phyloP scores from a whole-genome alignment of 2,888 invertebrate genomes.

The Neria commutata region DNA sequence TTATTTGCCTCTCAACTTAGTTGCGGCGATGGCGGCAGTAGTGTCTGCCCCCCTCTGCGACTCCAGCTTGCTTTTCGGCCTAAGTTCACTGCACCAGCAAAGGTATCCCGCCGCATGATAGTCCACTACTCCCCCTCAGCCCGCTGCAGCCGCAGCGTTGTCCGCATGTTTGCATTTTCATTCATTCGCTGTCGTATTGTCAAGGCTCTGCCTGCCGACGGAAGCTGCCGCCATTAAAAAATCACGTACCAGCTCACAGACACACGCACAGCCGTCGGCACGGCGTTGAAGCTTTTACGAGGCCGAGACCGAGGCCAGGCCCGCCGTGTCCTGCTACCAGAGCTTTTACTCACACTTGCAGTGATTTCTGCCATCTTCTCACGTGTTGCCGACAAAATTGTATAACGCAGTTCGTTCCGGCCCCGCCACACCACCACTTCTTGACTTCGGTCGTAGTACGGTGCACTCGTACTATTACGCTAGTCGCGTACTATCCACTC shows the following conservation, averaged over 20 bases:
- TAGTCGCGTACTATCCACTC: neutral
- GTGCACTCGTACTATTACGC: neutral
- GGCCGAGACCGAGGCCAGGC: conserved; percentile 4
- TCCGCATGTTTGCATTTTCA: too few relatives aligned
- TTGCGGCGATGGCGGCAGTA: neutral
- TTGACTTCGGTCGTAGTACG: neutral
- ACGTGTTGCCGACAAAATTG: conserved; percentile 13
- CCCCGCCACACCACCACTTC: neutral
- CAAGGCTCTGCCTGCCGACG: too few relatives aligned
- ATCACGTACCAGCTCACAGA: too few relatives aligned
- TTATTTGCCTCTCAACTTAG: conserved; percentile 6
- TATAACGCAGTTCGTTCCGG: neutral
- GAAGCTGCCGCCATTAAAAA: too few relatives aligned
- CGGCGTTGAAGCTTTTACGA: too few relatives aligned
- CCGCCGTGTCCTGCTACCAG: neutral
- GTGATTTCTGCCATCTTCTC: too few relatives aligned
- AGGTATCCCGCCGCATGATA: conserved; percentile 5
- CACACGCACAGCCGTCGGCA: too few relatives aligned
- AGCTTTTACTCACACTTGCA: neutral
- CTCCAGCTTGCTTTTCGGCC: neutral
- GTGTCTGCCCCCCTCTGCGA: neutral
- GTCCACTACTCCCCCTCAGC: too few relatives aligned
- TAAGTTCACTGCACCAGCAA: conserved; percentile 25
- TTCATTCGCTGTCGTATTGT: too few relatives aligned
- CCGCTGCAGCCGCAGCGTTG: neutral